phyloP scores from a whole-genome alignment of 2,888 invertebrate species.

The Xanthia icteritia region DNA sequence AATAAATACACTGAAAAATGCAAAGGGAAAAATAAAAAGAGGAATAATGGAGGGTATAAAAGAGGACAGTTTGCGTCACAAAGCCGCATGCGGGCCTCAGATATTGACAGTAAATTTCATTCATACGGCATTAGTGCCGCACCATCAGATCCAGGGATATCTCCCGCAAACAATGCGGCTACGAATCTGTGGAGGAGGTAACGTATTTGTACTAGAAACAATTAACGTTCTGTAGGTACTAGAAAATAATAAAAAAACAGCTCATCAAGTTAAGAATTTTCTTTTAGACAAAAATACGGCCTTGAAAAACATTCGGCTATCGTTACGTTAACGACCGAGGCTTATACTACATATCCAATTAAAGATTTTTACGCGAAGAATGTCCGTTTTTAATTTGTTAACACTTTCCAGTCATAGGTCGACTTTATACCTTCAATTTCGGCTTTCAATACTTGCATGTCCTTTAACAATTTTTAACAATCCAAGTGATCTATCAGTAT shows the following conservation, averaged over 20 bases:
- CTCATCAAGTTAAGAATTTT: neutral
- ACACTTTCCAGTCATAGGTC: too few relatives aligned
- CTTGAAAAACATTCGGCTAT: neutral
- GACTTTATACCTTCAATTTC: too few relatives aligned
- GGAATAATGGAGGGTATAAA: conserved; percentile 87
- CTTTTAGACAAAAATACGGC: neutral
- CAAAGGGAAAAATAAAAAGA: conserved; percentile 82
- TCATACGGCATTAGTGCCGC: conserved; percentile 90
- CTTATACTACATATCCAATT: too few relatives aligned
- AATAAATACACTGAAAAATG: conserved; percentile 84
- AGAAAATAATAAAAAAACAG: neutral
- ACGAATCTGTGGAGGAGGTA: conserved; percentile 61
- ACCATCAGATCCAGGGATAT: conserved; percentile 89
- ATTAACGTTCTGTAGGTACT: neutral
- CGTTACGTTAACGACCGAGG: neutral
- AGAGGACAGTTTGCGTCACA: conserved; percentile 89
- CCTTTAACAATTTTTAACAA: too few relatives aligned
- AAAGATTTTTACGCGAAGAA: neutral
- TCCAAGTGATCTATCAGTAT: too few relatives aligned
- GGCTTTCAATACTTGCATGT: too few relatives aligned
- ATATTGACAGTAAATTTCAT: conserved; percentile 91
- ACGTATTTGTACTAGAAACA: neutral
- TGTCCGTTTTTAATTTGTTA: too few relatives aligned
- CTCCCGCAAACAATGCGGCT: conserved; percentile 75
- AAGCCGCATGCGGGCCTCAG: conserved; percentile 90